Evolutionary conservation across 1,140 invertebrate genomes (phyloP).

Genomic region (Drosophila sulfurigaster): DNA sequence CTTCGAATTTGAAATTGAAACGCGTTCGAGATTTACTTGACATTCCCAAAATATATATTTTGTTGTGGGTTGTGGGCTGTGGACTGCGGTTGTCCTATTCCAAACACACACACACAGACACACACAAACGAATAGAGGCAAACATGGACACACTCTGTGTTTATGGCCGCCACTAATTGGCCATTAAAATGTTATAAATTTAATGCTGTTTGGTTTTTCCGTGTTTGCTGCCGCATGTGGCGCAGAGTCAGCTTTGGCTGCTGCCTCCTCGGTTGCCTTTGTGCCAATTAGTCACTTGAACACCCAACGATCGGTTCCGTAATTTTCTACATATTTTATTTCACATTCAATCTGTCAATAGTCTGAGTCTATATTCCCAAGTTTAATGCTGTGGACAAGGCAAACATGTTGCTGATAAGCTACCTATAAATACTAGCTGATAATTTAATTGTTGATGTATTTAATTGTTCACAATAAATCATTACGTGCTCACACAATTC

Average conservation of each 20-base stretch:
- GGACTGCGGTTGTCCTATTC: slow-evolving; percentile 35
- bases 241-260: neutral
- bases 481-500: slow-evolving; percentile 12
- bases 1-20: slow-evolving; percentile 36
- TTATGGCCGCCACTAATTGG: slow-evolving; percentile 52
- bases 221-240: slow-evolving; percentile 22
- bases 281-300: slow-evolving; percentile 48
- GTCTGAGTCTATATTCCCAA: neutral
- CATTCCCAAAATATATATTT: slow-evolving; percentile 19
- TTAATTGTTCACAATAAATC: slow-evolving; percentile 36
- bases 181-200: slow-evolving; percentile 58
- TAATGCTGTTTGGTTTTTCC: slow-evolving; percentile 48
- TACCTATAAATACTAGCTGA: slow-evolving; percentile 16
- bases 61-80: slow-evolving; percentile 16
- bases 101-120: slow-evolving; percentile 17
- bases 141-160: slow-evolving; percentile 13
- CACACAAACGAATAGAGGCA: neutral
- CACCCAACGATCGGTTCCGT: slow-evolving; percentile 5
- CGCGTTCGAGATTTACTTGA: slow-evolving; percentile 37
- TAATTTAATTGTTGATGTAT: slow-evolving; percentile 24
- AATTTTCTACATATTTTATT: slow-evolving; percentile 19
- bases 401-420: slow-evolving; percentile 27
- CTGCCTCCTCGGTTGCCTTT: slow-evolving; percentile 26
- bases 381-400: neutral
- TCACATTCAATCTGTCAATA: slow-evolving; percentile 10